Evolutionary conservation across 2,113 vertebrate genomes (phyloP), one percentile per base, ranked within the genome.

Genomic region (Melozone crissalis): DNA sequence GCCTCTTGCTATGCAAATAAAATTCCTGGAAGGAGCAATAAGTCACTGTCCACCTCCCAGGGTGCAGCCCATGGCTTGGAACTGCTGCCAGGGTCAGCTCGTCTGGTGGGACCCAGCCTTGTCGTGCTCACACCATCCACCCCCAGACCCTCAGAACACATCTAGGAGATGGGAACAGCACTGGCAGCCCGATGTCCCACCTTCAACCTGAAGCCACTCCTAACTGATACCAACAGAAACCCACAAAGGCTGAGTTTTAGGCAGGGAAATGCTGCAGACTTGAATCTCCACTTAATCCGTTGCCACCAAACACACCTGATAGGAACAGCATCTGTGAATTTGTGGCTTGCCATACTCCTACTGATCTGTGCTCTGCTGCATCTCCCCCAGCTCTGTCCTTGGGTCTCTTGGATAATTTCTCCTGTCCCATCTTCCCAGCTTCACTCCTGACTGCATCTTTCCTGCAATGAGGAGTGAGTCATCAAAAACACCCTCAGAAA

Each of bases 1-100:
- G 96, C 81, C 97, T 74, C 51, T 97, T 98, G 97, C 97, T 94
- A 97, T 97, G 98, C 98, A 98, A 98, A 98, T 97, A 47, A 91
- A 93, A 94, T 92, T 89, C 95, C 81, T 96, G 87, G 97, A 92
- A 80, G 92, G 82, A 96, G 77, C 77, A 66, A 2, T 89, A 92
- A 94, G 63, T 93, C 82, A 85, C 77, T 10, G 17, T 43, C 35
- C 76, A 15, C 24, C 46, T 72, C 30, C 58, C 52, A 5, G 2
- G n/a, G 69, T 1, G 66, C 39, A 84, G 49, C 54, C 62, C 58
- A 39, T 9, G 43, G 52, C 41, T 44, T 20, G 57, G 46, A 61
- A 5, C 73, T 67, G 63, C 54, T 63, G 63, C 72, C 43, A 20
- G 55, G 86, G 58, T n/a, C 78, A 22, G 54, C 10, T 28, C 10